Evolutionary conservation across 2,797 vertebrate species (phyloP).

Genomic region (Anniella stebbinsi): DNA sequence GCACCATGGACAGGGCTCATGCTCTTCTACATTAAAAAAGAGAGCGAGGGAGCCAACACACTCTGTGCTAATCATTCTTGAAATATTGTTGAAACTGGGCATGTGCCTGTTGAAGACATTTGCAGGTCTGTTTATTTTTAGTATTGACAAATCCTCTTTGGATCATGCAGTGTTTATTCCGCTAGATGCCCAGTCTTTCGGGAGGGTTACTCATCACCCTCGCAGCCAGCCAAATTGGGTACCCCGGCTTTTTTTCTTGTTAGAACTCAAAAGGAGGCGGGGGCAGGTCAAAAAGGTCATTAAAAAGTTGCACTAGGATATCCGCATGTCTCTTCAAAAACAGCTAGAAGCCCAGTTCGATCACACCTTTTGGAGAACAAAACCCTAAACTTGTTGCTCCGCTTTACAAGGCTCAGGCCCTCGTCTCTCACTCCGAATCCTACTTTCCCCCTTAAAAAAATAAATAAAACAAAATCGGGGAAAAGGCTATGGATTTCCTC

Average conservation of each 20-base stretch:
- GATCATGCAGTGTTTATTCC: conserved; percentile 60
- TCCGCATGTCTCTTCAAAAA: not conserved
- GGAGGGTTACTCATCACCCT: conserved; percentile 36
- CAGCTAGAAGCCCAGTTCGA: conserved; percentile 22
- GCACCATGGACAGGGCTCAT: conserved; percentile 73
- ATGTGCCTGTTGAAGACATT: conserved; percentile 68
- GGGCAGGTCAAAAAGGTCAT: not conserved
- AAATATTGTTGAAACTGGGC: conserved; percentile 56
- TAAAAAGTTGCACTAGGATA: not conserved
- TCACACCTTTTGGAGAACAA: conserved; percentile 26
- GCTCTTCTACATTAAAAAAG: accelerated
- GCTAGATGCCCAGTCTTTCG: conserved; percentile 54
- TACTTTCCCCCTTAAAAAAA: not conserved
- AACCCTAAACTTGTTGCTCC: conserved; percentile 49
- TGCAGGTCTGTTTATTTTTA: conserved; percentile 76
- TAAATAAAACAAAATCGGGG: not conserved
- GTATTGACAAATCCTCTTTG: conserved; percentile 77
- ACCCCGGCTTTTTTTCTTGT: not conserved
- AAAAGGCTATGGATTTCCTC: not conserved
- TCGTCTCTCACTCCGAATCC: too few species aligned
- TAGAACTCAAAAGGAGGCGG: not conserved
- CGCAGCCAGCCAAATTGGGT: not conserved
- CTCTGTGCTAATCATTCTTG: conserved; percentile 43
- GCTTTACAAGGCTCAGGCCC: not conserved
- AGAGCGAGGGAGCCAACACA: not conserved